phyloP scores from a whole-genome alignment of 2,888 invertebrate species.

The Drosophila peninsularis region DNA sequence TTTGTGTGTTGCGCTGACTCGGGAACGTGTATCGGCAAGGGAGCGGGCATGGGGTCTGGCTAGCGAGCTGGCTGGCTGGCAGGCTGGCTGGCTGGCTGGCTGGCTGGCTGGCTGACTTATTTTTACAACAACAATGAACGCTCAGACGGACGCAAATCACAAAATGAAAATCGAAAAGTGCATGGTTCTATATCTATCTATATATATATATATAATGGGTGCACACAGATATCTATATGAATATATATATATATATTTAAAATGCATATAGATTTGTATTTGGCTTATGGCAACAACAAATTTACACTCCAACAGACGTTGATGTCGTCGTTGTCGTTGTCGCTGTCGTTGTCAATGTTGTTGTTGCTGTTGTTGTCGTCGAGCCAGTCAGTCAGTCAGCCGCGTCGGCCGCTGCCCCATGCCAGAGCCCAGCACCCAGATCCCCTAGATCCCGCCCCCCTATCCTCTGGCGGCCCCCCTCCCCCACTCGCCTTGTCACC shows the following conservation, averaged over 20 bases:
- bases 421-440: conserved; percentile 13
- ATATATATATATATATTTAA: conserved; percentile 21
- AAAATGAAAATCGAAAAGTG: conserved; percentile 78
- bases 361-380: conserved; percentile 45
- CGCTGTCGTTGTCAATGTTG: conserved; percentile 16
- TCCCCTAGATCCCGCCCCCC: conserved; percentile 6
- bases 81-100: conserved; percentile 49
- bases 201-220: conserved; percentile 17
- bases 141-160: conserved; percentile 55
- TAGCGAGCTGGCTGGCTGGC: no score
- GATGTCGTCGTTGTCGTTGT: conserved; percentile 45
- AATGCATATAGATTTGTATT: conserved; percentile 60
- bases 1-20: conserved; percentile 46
- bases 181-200: conserved; percentile 49
- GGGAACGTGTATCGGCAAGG: conserved; percentile 15
- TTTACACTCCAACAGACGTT: conserved; percentile 70
- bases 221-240: conserved; percentile 19
- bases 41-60: conserved; percentile 5
- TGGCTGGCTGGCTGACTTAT: conserved; percentile 78
- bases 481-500: conserved; percentile 13
- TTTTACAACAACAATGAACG: conserved; percentile 79
- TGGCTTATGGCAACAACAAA: conserved; percentile 65
- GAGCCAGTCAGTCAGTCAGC: conserved; percentile 77
- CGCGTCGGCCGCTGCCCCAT: conserved; percentile 68
- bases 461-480: neutral